Evolutionary conservation across 2,113 vertebrate genomes (phyloP).

Genomic region (Grus americana): DNA sequence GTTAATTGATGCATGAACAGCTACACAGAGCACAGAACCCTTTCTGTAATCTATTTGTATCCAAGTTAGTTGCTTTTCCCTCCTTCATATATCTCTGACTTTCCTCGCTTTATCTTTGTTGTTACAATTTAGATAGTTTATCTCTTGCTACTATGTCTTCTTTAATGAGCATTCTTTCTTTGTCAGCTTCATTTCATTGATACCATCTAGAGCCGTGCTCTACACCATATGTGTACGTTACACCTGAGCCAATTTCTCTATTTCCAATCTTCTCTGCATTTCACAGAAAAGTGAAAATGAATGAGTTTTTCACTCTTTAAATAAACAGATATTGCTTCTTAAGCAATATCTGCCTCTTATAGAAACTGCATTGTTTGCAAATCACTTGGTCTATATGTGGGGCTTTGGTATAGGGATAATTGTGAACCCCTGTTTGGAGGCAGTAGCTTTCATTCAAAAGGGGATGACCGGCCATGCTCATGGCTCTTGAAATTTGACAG

Average conservation of each 20-base stretch:
- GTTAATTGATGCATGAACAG: neutral
- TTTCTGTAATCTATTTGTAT: neutral
- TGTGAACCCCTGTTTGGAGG: neutral
- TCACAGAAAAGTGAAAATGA: neutral
- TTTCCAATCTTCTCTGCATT: neutral
- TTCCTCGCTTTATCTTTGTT: neutral
- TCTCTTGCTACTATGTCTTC: neutral
- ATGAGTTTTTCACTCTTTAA: neutral
- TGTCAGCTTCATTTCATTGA: neutral
- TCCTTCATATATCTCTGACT: neutral
- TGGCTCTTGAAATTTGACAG: neutral
- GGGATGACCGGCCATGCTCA: neutral
- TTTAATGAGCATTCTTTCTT: neutral
- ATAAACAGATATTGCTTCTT: neutral
- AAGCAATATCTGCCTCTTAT: neutral
- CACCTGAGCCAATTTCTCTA: neutral
- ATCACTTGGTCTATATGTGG: neutral
- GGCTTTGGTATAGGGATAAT: neutral
- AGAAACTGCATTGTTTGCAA: neutral
- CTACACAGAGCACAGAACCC: neutral
- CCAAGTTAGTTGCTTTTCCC: neutral
- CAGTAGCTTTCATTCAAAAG: neutral
- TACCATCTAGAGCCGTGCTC: neutral
- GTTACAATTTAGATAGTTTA: neutral
- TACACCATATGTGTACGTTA: accelerated